Evolutionary conservation across 2,113 vertebrate species (phyloP).

Genomic region (Progne subis): DNA sequence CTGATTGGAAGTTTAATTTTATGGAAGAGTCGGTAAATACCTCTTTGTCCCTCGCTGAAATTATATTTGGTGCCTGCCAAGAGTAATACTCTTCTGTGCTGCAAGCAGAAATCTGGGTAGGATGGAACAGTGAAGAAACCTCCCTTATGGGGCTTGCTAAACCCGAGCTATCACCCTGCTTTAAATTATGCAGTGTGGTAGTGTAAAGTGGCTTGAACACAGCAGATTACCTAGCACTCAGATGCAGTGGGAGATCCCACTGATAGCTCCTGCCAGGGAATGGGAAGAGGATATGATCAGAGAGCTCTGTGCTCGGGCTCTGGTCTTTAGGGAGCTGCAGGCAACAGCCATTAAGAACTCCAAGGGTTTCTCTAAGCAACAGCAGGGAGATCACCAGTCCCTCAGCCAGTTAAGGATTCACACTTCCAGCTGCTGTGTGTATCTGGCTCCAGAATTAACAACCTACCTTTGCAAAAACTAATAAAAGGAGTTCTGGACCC

Average conservation of each 20-base stretch:
- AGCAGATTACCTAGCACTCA: constrained; percentile 38
- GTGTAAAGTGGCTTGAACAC: constrained; percentile 43
- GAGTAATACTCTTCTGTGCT: background rate
- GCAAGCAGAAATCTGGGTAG: constrained; percentile 23
- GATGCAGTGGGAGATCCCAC: constrained; percentile 34
- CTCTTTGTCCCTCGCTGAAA: constrained; percentile 9
- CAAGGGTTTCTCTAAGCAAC: background rate
- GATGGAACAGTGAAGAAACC: constrained; percentile 10
- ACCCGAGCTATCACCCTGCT: constrained; percentile 12
- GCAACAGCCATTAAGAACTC: constrained; percentile 35
- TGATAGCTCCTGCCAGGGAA: constrained; percentile 33
- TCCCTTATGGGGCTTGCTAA: constrained; percentile 52
- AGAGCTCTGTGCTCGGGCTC: background rate
- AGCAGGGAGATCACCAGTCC: background rate
- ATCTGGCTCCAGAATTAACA: constrained; percentile 9
- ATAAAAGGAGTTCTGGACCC: background rate
- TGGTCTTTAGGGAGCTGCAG: constrained; percentile 18
- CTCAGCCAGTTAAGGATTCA: constrained; percentile 5
- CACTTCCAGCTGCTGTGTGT: background rate
- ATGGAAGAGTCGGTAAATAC: constrained; percentile 17
- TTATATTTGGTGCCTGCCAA: constrained; percentile 43
- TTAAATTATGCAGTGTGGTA: constrained; percentile 52
- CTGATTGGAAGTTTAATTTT: constrained; percentile 11
- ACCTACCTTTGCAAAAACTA: background rate
- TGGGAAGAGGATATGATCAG: constrained; percentile 22